A percentile compares a stretch with the other conserved stretches of the same genome.
phyloP scores from a whole-genome alignment of 2,797 vertebrate genomes.

The Dicrostonyx torquatus region DNA sequence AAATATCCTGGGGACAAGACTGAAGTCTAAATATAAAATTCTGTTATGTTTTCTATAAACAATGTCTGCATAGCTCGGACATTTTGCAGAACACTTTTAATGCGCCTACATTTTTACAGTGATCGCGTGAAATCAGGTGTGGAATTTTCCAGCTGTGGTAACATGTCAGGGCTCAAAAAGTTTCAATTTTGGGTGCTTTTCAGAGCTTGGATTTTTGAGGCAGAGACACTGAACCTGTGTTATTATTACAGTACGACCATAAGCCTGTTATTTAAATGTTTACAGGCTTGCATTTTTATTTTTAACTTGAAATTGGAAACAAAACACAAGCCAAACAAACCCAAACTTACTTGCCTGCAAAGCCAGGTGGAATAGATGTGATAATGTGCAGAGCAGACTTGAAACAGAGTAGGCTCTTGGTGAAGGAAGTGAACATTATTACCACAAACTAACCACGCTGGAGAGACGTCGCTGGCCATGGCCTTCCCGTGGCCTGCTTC shows the following conservation, averaged over 20 bases:
- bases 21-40: not conserved
- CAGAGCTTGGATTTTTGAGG: not conserved
- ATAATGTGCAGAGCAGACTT: not conserved
- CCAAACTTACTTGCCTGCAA: not conserved
- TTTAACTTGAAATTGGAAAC: not conserved
- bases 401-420: not conserved
- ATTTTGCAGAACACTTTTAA: not conserved
- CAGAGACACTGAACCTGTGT: not conserved
- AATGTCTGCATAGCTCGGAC: not conserved
- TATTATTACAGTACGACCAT: not conserved
- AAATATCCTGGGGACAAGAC: not conserved
- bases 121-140: not conserved
- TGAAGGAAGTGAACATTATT: not conserved
- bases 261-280: conserved; percentile 11
- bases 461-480: not conserved
- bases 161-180: not conserved
- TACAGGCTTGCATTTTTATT: not conserved
- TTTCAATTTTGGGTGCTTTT: not conserved
- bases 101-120: not conserved
- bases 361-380: not conserved
- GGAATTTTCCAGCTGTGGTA: not conserved
- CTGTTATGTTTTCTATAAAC: not conserved
- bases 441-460: not conserved
- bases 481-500: not conserved
- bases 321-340: not conserved